Evolutionary conservation across 2,888 invertebrate genomes (phyloP).

Genomic region (Amblyteles armatorius): DNA sequence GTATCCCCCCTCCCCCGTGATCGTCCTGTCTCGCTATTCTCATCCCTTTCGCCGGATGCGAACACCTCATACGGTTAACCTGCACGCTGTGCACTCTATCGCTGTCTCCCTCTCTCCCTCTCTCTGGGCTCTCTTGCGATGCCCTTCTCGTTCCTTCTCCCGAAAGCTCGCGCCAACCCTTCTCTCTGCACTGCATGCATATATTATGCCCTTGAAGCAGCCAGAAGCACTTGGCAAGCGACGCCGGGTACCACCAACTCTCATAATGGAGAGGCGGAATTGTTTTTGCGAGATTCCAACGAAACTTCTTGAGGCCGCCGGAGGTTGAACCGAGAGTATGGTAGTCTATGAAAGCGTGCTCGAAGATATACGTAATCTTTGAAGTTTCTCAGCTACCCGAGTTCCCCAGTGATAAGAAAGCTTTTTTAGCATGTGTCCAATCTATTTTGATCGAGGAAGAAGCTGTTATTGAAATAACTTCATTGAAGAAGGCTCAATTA

Average conservation of each 20-base stretch:
- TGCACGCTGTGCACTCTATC: neutral
- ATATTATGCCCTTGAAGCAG: slow-evolving; percentile 73
- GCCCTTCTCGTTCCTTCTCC: slow-evolving; percentile 19
- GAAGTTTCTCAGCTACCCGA: neutral
- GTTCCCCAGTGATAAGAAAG: neutral
- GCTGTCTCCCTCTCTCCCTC: slow-evolving; percentile 10
- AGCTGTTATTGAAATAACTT: neutral
- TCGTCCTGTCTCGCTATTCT: slow-evolving; percentile 20
- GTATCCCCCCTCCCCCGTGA: neutral
- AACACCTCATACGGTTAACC: slow-evolving; percentile 45
- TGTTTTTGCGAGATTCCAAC: slow-evolving; percentile 70
- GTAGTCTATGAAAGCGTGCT: slow-evolving; percentile 6
- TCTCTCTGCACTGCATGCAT: slow-evolving; percentile 61
- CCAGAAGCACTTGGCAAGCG: slow-evolving; percentile 75
- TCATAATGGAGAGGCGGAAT: slow-evolving; percentile 73
- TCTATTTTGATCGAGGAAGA: too few relatives aligned
- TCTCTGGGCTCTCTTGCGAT: neutral
- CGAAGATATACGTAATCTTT: slow-evolving; percentile 19
- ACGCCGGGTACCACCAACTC: slow-evolving; percentile 38
- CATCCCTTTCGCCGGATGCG: slow-evolving; percentile 47
- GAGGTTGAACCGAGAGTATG: neutral
- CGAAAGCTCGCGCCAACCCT: slow-evolving; percentile 42
- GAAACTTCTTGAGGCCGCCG: slow-evolving; percentile 28
- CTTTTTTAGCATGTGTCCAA: neutral
- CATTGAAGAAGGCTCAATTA: too few relatives aligned